These are phyloP conservation scores for Microhierax caerulescens DNA, from an alignment of 2,797 vertebrate species.

Conservation along the genomic window DNA sequence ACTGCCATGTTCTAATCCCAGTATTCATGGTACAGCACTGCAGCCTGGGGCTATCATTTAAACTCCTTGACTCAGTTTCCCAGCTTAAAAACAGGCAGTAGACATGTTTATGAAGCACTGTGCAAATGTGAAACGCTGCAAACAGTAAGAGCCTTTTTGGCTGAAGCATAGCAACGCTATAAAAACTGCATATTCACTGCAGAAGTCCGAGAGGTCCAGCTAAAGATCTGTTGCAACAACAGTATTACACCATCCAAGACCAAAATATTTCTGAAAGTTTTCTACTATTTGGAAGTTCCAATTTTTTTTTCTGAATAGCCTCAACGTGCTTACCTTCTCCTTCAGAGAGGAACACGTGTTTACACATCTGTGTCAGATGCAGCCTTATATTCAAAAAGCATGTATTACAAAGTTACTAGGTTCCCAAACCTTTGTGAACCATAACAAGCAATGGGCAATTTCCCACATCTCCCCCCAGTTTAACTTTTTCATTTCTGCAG, in stretches of 20 bases:
- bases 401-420: background rate
- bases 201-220: background rate
- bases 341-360: background rate
- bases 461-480: background rate
- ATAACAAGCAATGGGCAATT: background rate
- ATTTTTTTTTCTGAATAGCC: background rate
- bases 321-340: background rate
- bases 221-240: background rate
- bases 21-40: background rate
- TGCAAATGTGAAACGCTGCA: background rate
- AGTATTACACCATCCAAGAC: background rate
- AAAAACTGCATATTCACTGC: conserved; percentile 20
- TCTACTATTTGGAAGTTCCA: background rate
- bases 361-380: background rate
- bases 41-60: background rate
- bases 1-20: background rate
- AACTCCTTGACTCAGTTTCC: background rate
- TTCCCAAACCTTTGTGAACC: background rate
- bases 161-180: background rate
- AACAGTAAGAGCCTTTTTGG: background rate
- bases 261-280: background rate
- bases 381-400: background rate
- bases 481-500: background rate
- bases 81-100: background rate
- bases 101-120: background rate